phyloP scores from a whole-genome alignment of 2,113 vertebrate species.

The Brienomyrus longianalis region DNA sequence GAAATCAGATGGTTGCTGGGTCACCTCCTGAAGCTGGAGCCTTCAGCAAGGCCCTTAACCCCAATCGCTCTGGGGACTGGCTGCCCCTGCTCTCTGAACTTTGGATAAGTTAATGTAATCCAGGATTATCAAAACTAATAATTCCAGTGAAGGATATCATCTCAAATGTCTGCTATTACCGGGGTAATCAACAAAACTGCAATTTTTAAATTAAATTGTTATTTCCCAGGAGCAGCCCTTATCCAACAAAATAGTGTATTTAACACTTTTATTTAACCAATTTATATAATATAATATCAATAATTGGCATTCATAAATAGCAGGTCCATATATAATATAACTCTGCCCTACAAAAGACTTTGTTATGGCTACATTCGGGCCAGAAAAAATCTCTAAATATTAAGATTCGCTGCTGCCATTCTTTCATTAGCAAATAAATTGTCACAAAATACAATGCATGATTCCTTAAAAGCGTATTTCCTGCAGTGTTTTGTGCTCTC shows the following conservation, averaged over 20 bases:
- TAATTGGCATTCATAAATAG: background rate
- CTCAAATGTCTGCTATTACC: background rate
- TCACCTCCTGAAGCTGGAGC: background rate
- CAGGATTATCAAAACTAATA: conserved; percentile 23
- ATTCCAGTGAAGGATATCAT: conserved; percentile 22
- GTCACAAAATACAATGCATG: background rate
- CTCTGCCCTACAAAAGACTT: background rate
- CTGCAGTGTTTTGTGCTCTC: background rate
- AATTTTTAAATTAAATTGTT: background rate
- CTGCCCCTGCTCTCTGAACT: background rate
- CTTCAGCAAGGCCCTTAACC: background rate
- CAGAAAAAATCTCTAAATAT: background rate
- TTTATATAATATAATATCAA: background rate
- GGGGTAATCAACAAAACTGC: background rate
- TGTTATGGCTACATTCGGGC: background rate
- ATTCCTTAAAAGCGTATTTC: background rate
- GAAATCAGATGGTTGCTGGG: background rate
- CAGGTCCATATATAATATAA: background rate
- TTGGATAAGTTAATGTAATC: background rate
- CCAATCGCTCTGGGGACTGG: background rate
- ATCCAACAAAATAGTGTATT: background rate
- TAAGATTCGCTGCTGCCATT: background rate
- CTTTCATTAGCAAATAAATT: background rate
- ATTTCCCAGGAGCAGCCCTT: background rate
- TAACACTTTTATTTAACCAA: background rate